These are phyloP conservation scores for Centruroides vittatus DNA, from an alignment of 1,140 invertebrate genomes.

Conservation along the genomic window DNA sequence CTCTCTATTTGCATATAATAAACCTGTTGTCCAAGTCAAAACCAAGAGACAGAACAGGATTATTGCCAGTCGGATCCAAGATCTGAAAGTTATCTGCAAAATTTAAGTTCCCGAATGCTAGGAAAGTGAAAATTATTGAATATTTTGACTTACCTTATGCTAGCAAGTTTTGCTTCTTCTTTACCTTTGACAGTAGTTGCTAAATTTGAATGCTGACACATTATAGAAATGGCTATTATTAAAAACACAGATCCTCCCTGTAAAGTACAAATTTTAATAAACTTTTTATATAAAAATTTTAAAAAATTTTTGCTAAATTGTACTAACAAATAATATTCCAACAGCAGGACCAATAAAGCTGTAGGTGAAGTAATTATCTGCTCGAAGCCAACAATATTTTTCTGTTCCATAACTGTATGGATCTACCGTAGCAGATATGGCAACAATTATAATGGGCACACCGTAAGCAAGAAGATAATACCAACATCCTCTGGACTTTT, in stretches of 20 bases:
- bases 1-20: constrained; percentile 71
- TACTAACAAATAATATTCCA: constrained; percentile 26
- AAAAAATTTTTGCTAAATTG: not conserved
- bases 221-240: constrained; percentile 11
- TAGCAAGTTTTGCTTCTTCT: constrained; percentile 12
- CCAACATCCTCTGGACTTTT: constrained; percentile 38
- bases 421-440: constrained; percentile 59
- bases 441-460: constrained; percentile 55
- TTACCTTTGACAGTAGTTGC: constrained; percentile 14
- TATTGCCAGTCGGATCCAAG: constrained; percentile 6
- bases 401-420: constrained; percentile 73
- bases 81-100: not conserved
- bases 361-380: constrained; percentile 77
- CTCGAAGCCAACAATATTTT: constrained; percentile 72
- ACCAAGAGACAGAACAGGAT: constrained; percentile 62
- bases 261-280: not conserved
- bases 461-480: constrained; percentile 73
- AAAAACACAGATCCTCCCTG: constrained; percentile 14
- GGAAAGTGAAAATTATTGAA: no score
- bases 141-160: constrained; percentile 2
- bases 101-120: no score
- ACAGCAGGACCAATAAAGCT: constrained; percentile 85
- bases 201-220: constrained; percentile 11
- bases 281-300: not conserved
- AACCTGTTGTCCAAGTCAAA: constrained; percentile 77